Percentiles rank a stretch among this genome's conserved stretches.
Evolutionary conservation across 2,888 invertebrate species (phyloP).

Genomic region (Dicycla oo): DNA sequence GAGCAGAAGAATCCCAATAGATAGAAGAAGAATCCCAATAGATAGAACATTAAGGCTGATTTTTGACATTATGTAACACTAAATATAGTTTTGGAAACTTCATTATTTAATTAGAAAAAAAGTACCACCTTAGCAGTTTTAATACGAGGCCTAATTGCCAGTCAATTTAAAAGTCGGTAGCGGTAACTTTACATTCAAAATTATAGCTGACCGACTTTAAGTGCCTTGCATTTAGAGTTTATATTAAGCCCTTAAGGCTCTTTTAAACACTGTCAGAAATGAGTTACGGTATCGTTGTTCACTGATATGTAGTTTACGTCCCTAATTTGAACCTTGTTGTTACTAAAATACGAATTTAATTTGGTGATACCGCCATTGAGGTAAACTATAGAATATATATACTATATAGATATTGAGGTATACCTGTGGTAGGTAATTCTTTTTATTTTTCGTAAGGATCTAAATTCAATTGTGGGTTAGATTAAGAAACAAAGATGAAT

Average conservation of each 20-base stretch:
- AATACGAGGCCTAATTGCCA: conserved; percentile 35
- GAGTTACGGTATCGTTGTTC: neutral
- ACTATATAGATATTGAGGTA: too few relatives aligned
- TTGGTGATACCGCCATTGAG: neutral
- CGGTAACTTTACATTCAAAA: conserved; percentile 44
- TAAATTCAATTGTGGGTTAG: too few relatives aligned
- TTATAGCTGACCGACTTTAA: conserved; percentile 34
- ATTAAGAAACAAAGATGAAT: neutral
- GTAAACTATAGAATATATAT: neutral
- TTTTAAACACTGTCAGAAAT: conserved; percentile 15
- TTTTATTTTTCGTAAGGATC: too few relatives aligned
- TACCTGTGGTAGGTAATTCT: too few relatives aligned
- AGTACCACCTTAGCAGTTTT: conserved; percentile 24
- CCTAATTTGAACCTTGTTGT: neutral
- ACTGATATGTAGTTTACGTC: neutral
- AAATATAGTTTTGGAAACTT: conserved; percentile 6
- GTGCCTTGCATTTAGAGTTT: conserved; percentile 13
- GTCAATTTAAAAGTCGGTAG: conserved; percentile 43
- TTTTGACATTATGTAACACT: neutral
- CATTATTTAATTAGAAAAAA: conserved; percentile 27
- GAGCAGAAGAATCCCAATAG: neutral
- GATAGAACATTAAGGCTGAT: neutral
- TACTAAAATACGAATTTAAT: neutral
- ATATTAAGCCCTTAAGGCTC: conserved; percentile 36
- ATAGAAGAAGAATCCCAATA: neutral